Base-by-base conservation (phyloP, 2,113 vertebrate genomes). In the Accipiter cooperii region DNA sequence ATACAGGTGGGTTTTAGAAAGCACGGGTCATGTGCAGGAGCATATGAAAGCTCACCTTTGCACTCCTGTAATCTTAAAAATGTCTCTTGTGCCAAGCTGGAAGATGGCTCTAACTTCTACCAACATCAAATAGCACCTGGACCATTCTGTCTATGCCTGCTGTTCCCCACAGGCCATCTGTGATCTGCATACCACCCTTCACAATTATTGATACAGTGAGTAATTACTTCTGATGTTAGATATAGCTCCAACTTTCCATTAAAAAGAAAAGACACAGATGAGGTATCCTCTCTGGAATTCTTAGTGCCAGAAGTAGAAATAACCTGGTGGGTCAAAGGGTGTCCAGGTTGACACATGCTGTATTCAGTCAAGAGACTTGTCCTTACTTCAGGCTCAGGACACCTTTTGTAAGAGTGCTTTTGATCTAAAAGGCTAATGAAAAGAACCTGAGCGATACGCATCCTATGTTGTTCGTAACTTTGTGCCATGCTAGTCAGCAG, bases 171-270 rank as follows among this genome's bases (percentile, higher is more conserved):
- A 89, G 84, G 31, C 91, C 89, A 96, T 93, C 87, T 94, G 93
- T 92, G 91, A 79, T 89, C 65, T 63, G 65, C 87, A 74, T 88
- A 80, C 49, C 70, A 83, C 65, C 66, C 75, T 90, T 90, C 93
- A 74, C 66, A 93, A 58, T 94, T 96, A 85, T 76, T 77, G 92
- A 80, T 93, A 91, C 57, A 54, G 46, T 34, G 47, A 79, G 52
- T 93, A 93, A 96, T 95, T 96, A 73, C 17, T 93, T 94, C 68
- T 94, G 82, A 88, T 95, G 78, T 69, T 91, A 94, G 90, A 82
- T 93, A 73, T 54, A 93, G 61, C 71, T 95, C 74, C 26, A 77
- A 77, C 68, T 96, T 84, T 86, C 71, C 76, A 31, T 88, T 93
- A 69, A 44, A 85, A 89, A 73, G 44, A 87, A 64, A 64, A 61